Conservation (phyloP, 2,113 vertebrate genomes). For the Nerophis ophidion region DNA sequence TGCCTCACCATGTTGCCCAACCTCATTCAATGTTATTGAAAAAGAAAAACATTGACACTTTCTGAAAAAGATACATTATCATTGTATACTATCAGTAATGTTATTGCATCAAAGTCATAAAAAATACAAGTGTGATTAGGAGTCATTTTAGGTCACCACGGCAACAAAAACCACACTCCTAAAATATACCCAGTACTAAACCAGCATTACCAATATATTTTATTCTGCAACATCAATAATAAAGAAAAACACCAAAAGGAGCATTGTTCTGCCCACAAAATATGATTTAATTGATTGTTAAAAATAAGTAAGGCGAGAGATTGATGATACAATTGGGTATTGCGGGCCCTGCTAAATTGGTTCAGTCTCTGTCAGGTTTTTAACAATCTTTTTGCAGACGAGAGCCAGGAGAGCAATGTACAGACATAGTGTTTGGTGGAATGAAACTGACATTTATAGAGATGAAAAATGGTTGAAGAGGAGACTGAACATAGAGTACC, state of each 20-base stretch:
- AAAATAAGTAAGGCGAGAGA: constrained; percentile 55
- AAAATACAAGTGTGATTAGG: too few species aligned
- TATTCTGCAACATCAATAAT: neutral
- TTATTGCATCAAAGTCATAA: too few species aligned
- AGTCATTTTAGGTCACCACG: too few species aligned
- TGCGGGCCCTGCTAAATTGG: constrained; percentile 9
- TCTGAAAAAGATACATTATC: too few species aligned
- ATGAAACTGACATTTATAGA: constrained; percentile 5
- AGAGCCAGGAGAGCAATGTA: neutral
- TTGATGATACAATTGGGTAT: constrained; percentile 27
- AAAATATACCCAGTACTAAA: neutral
- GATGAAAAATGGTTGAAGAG: constrained; percentile 3
- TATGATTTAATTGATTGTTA: constrained; percentile 59
- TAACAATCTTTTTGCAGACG: constrained; percentile 10
- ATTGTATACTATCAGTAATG: too few species aligned
- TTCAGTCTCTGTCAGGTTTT: constrained; percentile 8
- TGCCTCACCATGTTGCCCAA: too few species aligned
- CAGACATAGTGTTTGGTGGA: neutral
- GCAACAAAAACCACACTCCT: too few species aligned
- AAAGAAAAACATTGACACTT: too few species aligned
- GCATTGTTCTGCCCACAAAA: constrained; percentile 33
- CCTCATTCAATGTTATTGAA: too few species aligned
- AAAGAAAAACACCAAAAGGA: constrained; percentile 11
- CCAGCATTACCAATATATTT: neutral
- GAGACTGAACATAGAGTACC: neutral